These are phyloP conservation scores for Tinea trinotella DNA, from an alignment of 2,888 invertebrate genomes.

Conservation along the genomic window DNA sequence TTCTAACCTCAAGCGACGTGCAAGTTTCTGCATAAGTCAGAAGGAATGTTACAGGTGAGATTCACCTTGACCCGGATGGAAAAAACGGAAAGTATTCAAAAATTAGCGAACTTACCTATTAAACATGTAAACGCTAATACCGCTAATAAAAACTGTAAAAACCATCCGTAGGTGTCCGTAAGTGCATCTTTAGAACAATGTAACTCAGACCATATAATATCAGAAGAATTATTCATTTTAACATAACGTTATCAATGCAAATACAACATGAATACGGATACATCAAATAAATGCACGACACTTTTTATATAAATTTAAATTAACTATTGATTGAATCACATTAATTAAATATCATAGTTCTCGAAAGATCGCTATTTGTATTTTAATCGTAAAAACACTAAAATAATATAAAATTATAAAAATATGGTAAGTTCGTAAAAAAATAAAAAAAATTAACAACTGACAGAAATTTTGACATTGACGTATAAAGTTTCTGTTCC, in stretches of 20 bases:
- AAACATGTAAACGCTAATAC: slow-evolving; percentile 80
- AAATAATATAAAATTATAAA: slow-evolving; percentile 5
- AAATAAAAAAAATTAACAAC: neutral
- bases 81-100: neutral
- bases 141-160: slow-evolving; percentile 79
- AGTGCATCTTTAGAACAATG: slow-evolving; percentile 80
- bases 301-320: too few relatives aligned
- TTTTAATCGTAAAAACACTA: slow-evolving; percentile 4
- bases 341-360: neutral
- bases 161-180: slow-evolving; percentile 82
- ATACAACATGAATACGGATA: too few relatives aligned
- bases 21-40: too few relatives aligned
- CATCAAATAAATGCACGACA: too few relatives aligned
- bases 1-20: too few relatives aligned
- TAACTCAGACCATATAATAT: slow-evolving; percentile 59
- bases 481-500: neutral
- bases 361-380: neutral
- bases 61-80: neutral
- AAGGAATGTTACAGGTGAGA: neutral
- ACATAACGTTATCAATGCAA: slow-evolving; percentile 10
- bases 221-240: slow-evolving; percentile 64
- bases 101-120: slow-evolving; percentile 71
- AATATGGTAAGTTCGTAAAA: neutral
- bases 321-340: too few relatives aligned
- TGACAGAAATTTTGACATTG: neutral